phyloP scores from a whole-genome alignment of 1,140 invertebrate species.

The Drosophila eugracilis region DNA sequence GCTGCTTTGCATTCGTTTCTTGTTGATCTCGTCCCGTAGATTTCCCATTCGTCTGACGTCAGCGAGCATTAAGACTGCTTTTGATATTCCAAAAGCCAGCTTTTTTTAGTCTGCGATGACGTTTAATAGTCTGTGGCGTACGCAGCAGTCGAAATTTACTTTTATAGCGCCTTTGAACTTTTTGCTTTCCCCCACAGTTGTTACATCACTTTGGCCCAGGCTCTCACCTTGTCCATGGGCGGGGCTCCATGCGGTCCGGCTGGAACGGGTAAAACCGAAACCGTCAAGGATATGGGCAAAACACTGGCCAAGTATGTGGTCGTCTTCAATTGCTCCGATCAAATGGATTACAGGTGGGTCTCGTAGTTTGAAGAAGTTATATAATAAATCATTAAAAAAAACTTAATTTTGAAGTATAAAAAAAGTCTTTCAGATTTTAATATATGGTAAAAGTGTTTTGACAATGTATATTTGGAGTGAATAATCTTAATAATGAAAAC shows the following conservation, averaged over 20 bases:
- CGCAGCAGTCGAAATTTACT: slow-evolving; percentile 39
- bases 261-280: slow-evolving; percentile 98
- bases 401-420: too few relatives aligned
- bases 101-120: slow-evolving; percentile 20
- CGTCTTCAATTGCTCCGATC: slow-evolving; percentile 99
- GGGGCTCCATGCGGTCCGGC: slow-evolving; percentile 97
- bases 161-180: slow-evolving; percentile 19
- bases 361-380: too few relatives aligned
- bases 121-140: slow-evolving; percentile 34
- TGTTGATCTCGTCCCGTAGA: slow-evolving; percentile 13
- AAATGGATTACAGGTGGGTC: slow-evolving; percentile 98
- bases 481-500: too few relatives aligned
- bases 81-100: slow-evolving; percentile 45
- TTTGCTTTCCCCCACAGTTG: slow-evolving; percentile 89
- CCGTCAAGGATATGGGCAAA: slow-evolving; percentile 99
- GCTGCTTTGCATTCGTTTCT: slow-evolving; percentile 33
- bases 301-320: slow-evolving; percentile 98
- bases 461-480: too few relatives aligned
- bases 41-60: slow-evolving; percentile 30
- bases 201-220: slow-evolving; percentile 98
- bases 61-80: slow-evolving; percentile 45
- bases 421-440: too few relatives aligned
- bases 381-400: too few relatives aligned
- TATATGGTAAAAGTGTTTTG: too few relatives aligned
- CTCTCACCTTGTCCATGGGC: slow-evolving; percentile 98